Base-by-base conservation (phyloP, 2,797 vertebrate genomes). In the Nasua narica region DNA sequence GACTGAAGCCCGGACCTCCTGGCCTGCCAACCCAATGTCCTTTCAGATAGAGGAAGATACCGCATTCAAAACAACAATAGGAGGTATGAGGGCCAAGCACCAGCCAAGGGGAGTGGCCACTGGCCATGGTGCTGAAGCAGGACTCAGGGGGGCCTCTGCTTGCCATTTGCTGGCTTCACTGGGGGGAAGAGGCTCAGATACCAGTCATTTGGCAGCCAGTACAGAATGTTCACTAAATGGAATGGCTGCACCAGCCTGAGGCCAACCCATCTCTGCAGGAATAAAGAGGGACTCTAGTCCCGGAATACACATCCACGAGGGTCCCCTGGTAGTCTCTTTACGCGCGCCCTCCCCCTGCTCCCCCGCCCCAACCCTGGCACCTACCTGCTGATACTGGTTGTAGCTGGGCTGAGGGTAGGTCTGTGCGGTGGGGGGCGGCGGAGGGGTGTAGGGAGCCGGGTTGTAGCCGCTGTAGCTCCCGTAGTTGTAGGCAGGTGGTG, bases 381-480 rank as follows among this genome's bases (percentile, higher is more conserved):
- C 27, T 97, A 99, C 99, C 99, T 99, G 99, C 98, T 99, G 99
- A 98, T 99, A 99, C 97, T 99, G 98, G 95, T 97, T 98, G 93
- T 98, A 98, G 97, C 92, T 97, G 78, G 98, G 99, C 98, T 99
- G 99, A 98, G 98, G 99, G 96, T 99, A 99, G 93, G 97, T 98
- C 96, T 99, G 98, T 88, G 98, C 98, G 1, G 98, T 81, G 1
- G 90, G 98, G 16, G 97, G 98, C 0, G 98, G 98, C 0, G 98
- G 98, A 0, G 98, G 98, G 52, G 98, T 98, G 40, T 95, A 98
- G 69, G 98, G 98, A 87, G 98, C 97, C 1, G 98, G 98, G 98
- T 60, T 99, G 98, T 98, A 99, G 98, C 99, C 99, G 27, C 99
- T 98, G 85, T 99, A 99, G 98, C 98, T 99, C 95, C 99, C 96